These are phyloP conservation scores for Therioaphis trifolii DNA, from an alignment of 2,888 invertebrate genomes.

Conservation along the genomic window DNA sequence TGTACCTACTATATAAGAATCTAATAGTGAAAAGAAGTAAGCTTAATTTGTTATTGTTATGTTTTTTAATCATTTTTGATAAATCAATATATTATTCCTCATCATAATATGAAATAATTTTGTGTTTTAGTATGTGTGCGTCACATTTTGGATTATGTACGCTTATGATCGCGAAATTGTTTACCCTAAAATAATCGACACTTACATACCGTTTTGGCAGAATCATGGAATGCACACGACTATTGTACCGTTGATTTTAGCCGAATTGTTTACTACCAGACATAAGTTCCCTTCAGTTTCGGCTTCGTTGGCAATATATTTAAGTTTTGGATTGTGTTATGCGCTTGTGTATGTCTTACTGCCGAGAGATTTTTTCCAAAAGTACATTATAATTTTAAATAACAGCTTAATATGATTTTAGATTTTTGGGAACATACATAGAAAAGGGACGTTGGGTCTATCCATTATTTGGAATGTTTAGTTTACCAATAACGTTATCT, in stretches of 20 bases:
- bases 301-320: slow-evolving; percentile 58
- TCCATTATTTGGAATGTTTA: slow-evolving; percentile 69
- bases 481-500: slow-evolving; percentile 9
- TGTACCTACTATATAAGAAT: no score
- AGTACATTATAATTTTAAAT: not conserved
- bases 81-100: not conserved
- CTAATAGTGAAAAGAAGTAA: no score
- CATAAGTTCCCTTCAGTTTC: slow-evolving; percentile 64
- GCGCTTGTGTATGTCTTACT: slow-evolving; percentile 63
- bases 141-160: slow-evolving; percentile 73
- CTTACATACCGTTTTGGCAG: slow-evolving; percentile 73
- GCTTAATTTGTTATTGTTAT: no score
- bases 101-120: not conserved
- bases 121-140: slow-evolving; percentile 71
- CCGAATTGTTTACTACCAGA: slow-evolving; percentile 70
- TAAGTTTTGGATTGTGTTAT: slow-evolving; percentile 63
- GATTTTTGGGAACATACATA: slow-evolving; percentile 70
- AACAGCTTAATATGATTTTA: slow-evolving; percentile 65
- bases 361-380: not conserved
- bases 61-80: not conserved
- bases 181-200: slow-evolving; percentile 72
- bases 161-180: slow-evolving; percentile 73
- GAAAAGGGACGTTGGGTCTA: slow-evolving; percentile 71
- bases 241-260: slow-evolving; percentile 67
- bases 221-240: slow-evolving; percentile 74